phyloP scores from a whole-genome alignment of 2,888 invertebrate species.

The Apoda limacodes region DNA sequence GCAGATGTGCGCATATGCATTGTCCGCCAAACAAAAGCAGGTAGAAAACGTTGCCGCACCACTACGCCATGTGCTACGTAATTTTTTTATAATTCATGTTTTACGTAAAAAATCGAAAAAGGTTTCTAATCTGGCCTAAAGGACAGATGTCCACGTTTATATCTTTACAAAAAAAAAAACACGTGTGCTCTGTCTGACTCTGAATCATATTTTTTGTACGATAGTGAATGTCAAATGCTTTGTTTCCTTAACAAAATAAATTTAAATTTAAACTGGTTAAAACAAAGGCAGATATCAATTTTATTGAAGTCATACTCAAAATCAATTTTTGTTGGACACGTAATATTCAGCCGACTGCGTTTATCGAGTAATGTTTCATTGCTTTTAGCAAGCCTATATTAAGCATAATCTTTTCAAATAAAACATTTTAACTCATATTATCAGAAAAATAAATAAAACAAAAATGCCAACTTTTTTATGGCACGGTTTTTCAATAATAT shows the following conservation, averaged over 20 bases:
- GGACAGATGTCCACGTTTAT: conserved; percentile 63
- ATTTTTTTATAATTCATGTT: conserved; percentile 59
- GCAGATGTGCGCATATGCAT: conserved; percentile 58
- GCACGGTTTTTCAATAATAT: too few relatives aligned
- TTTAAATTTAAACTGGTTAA: too few relatives aligned
- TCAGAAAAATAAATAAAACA: too few relatives aligned
- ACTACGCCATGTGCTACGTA: conserved; percentile 57
- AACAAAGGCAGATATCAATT: too few relatives aligned
- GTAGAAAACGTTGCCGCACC: conserved; percentile 48
- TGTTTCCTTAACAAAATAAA: conserved; percentile 49
- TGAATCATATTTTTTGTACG: too few relatives aligned
- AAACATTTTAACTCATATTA: too few relatives aligned
- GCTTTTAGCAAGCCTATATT: too few relatives aligned
- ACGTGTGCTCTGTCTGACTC: too few relatives aligned
- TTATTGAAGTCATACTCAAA: conserved; percentile 66
- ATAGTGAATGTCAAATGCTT: too few relatives aligned
- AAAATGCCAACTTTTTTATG: too few relatives aligned
- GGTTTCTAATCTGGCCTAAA: conserved; percentile 57
- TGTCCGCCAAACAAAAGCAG: conserved; percentile 62
- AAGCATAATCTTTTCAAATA: too few relatives aligned
- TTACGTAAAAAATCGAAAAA: conserved; percentile 54
- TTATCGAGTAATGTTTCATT: conserved; percentile 49
- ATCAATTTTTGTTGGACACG: conserved; percentile 60
- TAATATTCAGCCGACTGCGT: conserved; percentile 56
- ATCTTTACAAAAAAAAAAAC: conserved; percentile 45